Percentiles rank a stretch among this genome's conserved stretches.
These are phyloP conservation scores for Sinosuthora webbiana DNA, from an alignment of 2,113 vertebrate genomes.

Conservation along the genomic window DNA sequence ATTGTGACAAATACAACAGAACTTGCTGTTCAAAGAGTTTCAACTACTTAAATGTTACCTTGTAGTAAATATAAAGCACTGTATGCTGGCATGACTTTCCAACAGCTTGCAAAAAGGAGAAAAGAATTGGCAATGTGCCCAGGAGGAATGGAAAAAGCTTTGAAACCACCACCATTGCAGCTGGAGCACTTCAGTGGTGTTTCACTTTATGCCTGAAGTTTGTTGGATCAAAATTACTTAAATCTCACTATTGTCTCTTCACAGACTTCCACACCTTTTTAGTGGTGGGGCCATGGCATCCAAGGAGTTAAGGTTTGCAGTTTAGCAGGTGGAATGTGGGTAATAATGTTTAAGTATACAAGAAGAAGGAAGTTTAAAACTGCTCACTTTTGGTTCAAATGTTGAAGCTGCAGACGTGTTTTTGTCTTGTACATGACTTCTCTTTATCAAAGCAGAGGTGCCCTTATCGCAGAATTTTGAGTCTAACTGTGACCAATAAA, in stretches of 20 bases:
- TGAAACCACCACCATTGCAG: background rate
- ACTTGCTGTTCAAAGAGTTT: constrained; percentile 24
- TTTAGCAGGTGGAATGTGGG: background rate
- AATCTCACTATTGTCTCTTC: background rate
- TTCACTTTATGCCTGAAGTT: background rate
- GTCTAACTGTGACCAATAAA: background rate
- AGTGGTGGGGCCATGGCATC: background rate
- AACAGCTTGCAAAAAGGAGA: background rate
- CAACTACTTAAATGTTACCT: background rate
- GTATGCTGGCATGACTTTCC: background rate
- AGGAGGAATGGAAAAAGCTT: background rate
- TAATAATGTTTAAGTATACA: background rate
- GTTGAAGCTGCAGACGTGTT: background rate
- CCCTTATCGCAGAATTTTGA: background rate
- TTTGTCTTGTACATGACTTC: background rate
- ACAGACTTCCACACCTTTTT: background rate
- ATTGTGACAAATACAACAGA: constrained; percentile 42
- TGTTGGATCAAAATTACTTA: background rate
- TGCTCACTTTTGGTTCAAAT: background rate
- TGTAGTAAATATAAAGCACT: background rate
- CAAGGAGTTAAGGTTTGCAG: background rate
- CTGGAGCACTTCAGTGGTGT: background rate
- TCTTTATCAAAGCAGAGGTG: background rate
- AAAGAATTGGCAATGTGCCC: background rate
- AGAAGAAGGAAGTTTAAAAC: background rate